These are phyloP conservation scores for Lytechinus pictus DNA, from an alignment of 35 echinoderm and acorn worm species.

Conservation along the genomic window DNA sequence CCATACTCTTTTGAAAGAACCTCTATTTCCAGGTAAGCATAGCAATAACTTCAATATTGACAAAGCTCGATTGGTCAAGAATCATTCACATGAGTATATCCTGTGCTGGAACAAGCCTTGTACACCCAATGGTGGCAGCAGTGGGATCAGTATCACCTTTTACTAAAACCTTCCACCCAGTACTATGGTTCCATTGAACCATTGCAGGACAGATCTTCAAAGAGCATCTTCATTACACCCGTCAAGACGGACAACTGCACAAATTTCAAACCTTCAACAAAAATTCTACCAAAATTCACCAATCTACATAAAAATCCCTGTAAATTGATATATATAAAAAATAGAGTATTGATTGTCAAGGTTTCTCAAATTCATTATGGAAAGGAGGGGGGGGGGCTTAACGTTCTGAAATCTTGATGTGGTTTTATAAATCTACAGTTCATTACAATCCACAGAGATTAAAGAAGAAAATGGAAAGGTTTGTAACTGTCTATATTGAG, in stretches of 20 bases:
- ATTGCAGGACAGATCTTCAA: background rate
- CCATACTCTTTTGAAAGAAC: background rate
- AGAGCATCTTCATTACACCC: background rate
- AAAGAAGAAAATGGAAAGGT: background rate
- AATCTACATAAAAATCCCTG: background rate
- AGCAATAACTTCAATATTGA: no score
- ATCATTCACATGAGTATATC: no score
- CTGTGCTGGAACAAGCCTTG: background rate
- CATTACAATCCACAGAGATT: background rate
- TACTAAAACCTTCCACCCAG: background rate
- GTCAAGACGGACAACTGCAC: background rate
- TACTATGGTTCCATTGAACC: background rate
- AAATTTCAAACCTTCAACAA: background rate
- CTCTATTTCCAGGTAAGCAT: no score
- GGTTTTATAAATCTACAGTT: background rate
- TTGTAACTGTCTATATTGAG: background rate
- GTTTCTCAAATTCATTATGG: background rate
- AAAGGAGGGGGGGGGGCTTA: background rate
- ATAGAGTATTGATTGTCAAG: background rate
- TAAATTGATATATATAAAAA: background rate
- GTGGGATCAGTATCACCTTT: background rate
- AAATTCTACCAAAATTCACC: background rate
- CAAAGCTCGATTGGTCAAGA: no score
- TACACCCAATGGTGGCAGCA: background rate
- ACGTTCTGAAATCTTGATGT: background rate